Evolutionary conservation across 2,888 invertebrate genomes (phyloP), one percentile per base, ranked within the genome.

Genomic region (Crematogaster levior): DNA sequence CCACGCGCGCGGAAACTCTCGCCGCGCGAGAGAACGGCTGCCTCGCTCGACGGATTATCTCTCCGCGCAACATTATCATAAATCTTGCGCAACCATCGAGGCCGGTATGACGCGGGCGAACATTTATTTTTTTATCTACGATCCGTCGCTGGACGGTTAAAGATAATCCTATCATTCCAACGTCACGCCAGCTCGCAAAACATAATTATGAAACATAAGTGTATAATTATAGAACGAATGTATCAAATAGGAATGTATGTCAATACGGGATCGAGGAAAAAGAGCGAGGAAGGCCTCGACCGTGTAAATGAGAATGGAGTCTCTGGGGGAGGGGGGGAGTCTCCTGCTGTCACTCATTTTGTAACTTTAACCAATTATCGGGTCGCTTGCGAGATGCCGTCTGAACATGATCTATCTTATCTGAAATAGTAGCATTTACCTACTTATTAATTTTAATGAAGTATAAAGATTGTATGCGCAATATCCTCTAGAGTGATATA

Each of bases 1-100:
- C 21, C 30, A 18, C 53, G n/a, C 48, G n/a, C 24, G 12, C 48
- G 37, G 21, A 46, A 61, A 34, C 12, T 40, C 18, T 46, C 40
- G 63, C 43, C n/a, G 37, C 43, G 24, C 37, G 34, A 34, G n/a
- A n/a, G 21, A 40, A 24, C 43, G 7, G 61, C 18, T 21, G 24
- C 15, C 43, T 65, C 65, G 48, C 48, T 6, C 3, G 21, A 37
- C 24, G 10, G 37, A 65, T 37, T 70, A 68, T 75, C 37, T n/a
- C 51, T 15, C 6, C n/a, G 10, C 24, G 40, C 27, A 27, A 43
- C 27, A 30, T 58, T 58, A 43, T 58, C 58, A 10, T 40, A 53
- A 40, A 40, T 40, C 27, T 75, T 66, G 10, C 53, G 66, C 65
- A 53, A 75, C 27, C 7, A 65, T 53, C n/a, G 63, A 74, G 60